Evolutionary conservation across 2,888 invertebrate species (phyloP).

Genomic region (Philopedon plagiatum): DNA sequence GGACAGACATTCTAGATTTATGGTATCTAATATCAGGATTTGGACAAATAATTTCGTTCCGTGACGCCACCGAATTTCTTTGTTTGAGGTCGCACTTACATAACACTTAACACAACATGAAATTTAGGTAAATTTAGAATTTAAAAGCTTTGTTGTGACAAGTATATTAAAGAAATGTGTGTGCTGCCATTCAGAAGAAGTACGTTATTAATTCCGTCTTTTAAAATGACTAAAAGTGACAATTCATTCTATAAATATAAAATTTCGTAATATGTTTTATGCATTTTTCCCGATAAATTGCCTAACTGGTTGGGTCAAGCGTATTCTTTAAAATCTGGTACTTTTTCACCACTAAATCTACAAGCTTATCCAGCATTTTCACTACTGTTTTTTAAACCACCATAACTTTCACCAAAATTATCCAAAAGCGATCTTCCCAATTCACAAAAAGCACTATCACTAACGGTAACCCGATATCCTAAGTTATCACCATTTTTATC

Average conservation of each 20-base stretch:
- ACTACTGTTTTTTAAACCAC: constrained; percentile 12
- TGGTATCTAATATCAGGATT: too few species aligned
- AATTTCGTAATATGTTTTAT: too few species aligned
- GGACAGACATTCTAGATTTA: too few species aligned
- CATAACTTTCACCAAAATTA: constrained; percentile 21
- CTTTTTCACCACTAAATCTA: background rate
- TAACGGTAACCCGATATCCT: constrained; percentile 42
- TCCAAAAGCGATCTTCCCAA: background rate
- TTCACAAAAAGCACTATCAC: constrained; percentile 39
- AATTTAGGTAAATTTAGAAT: too few species aligned
- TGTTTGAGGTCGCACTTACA: background rate
- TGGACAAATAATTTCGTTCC: too few species aligned
- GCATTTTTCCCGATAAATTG: background rate
- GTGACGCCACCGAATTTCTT: too few species aligned
- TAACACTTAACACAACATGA: background rate
- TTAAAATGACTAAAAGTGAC: too few species aligned
- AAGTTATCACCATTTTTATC: constrained; percentile 45
- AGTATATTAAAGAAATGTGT: too few species aligned
- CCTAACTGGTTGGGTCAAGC: constrained; percentile 6
- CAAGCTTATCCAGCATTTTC: constrained; percentile 2
- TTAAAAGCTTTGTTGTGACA: too few species aligned
- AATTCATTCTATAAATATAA: too few species aligned
- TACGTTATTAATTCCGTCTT: too few species aligned
- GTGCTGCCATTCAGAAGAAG: too few species aligned
- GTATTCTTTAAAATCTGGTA: background rate